Percentiles rank a stretch among this genome's conserved stretches.
Evolutionary conservation across 2,797 vertebrate species (phyloP).

Genomic region (Neosalanx taihuensis): DNA sequence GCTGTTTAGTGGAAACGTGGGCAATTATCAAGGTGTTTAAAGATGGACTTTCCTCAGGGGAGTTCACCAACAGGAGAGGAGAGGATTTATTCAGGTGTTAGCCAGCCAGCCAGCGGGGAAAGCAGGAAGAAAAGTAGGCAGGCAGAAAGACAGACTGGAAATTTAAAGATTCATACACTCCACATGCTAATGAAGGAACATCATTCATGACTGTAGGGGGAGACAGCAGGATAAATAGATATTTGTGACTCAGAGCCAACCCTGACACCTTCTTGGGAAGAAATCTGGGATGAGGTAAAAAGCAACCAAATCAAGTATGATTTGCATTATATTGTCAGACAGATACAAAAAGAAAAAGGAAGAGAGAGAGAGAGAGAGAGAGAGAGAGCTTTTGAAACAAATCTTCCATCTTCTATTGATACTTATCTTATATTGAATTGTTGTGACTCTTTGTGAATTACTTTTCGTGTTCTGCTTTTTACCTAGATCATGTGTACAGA

Average conservation of each 20-base stretch:
- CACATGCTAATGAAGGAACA: constrained; percentile 63
- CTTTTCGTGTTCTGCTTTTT: not conserved
- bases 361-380: constrained; percentile 1
- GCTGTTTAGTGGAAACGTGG: constrained; percentile 41
- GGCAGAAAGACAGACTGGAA: constrained; percentile 20
- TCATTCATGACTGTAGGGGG: constrained; percentile 52
- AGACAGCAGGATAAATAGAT: constrained; percentile 21
- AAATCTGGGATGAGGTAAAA: too few species aligned
- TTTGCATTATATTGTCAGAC: not conserved
- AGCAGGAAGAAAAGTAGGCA: not conserved
- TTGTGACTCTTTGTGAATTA: not conserved
- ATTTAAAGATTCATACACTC: constrained; percentile 52
- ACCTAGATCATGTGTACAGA: not conserved
- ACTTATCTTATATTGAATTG: not conserved
- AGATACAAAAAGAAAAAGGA: not conserved
- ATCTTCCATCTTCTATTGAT: not conserved
- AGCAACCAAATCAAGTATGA: too few species aligned
- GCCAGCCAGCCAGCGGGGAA: constrained; percentile 32
- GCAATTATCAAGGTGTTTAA: constrained; percentile 49
- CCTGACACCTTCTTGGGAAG: constrained; percentile 1
- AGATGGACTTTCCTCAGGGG: constrained; percentile 31
- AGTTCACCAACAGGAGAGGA: not conserved
- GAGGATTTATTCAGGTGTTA: constrained; percentile 58
- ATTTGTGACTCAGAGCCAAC: not conserved
- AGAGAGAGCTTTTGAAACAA: not conserved